phyloP scores from a whole-genome alignment of 2,888 invertebrate genomes.

The Axea sp. region DNA sequence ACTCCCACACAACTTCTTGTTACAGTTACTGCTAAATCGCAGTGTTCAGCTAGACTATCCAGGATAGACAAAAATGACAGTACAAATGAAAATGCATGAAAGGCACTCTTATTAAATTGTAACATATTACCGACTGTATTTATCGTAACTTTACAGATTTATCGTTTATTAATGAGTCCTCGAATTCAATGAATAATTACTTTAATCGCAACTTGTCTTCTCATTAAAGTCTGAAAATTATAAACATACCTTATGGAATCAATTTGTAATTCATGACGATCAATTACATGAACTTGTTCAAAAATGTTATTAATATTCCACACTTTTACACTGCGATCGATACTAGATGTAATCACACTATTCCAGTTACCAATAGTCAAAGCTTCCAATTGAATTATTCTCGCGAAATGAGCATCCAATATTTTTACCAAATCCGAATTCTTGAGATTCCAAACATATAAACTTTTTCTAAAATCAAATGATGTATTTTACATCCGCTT shows the following conservation, averaged over 20 bases:
- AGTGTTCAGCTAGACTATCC: conserved; percentile 87
- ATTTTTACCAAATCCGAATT: conserved; percentile 92
- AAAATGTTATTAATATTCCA: conserved; percentile 99
- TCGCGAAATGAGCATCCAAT: conserved; percentile 97
- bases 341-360: conserved; percentile 97
- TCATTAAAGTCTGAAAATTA: not conserved
- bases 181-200: conserved; percentile 4
- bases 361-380: conserved; percentile 94
- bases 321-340: conserved; percentile 98
- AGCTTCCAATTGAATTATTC: conserved; percentile 95
- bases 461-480: conserved; percentile 85
- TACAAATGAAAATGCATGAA: not conserved
- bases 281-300: conserved; percentile 97
- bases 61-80: conserved; percentile 10
- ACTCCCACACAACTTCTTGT: conserved; percentile 97
- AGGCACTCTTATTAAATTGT: too few species aligned
- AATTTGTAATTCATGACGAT: conserved; percentile 96
- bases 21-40: conserved; percentile 92
- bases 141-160: too few species aligned
- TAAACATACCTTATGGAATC: conserved; percentile 89
- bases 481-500: too few species aligned
- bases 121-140: too few species aligned
- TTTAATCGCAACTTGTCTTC: not conserved
- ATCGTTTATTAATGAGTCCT: too few species aligned
- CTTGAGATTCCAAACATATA: conserved; percentile 96